Percentiles rank a stretch among this genome's conserved stretches.
Evolutionary conservation across 2,888 invertebrate species (phyloP).

Genomic region (Eupithecia subfuscata): DNA sequence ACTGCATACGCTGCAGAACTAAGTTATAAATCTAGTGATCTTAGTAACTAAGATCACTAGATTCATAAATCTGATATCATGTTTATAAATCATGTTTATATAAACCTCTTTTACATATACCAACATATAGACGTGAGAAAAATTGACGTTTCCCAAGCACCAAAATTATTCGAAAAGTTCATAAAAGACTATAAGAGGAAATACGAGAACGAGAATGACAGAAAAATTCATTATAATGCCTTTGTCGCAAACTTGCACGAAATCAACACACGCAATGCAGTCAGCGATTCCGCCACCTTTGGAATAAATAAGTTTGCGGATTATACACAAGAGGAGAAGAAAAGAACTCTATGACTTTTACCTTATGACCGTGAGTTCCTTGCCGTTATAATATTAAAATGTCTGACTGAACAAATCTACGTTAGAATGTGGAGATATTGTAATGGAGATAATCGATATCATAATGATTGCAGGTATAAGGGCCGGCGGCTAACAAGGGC

Average conservation of each 20-base stretch:
- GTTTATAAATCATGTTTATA: too few species aligned
- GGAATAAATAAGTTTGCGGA: slow-evolving; percentile 2
- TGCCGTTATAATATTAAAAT: too few species aligned
- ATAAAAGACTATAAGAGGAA: slow-evolving; percentile 44
- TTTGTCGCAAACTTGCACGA: slow-evolving; percentile 38
- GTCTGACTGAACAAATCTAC: too few species aligned
- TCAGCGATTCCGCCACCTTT: neutral
- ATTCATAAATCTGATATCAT: too few species aligned
- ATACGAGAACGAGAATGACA: slow-evolving; percentile 50
- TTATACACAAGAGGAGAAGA: neutral
- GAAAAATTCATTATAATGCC: slow-evolving; percentile 45
- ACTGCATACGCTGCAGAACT: too few species aligned
- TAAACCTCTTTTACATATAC: too few species aligned
- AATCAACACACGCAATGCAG: slow-evolving; percentile 22
- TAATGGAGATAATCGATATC: too few species aligned
- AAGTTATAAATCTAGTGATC: too few species aligned
- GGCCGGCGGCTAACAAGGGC: too few species aligned
- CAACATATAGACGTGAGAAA: too few species aligned
- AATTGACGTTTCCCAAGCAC: slow-evolving; percentile 44
- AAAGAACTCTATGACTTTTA: neutral
- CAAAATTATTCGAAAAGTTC: slow-evolving; percentile 50
- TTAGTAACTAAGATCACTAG: too few species aligned
- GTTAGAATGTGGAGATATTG: too few species aligned
- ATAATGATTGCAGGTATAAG: neutral
- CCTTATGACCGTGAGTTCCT: neutral